These are phyloP conservation scores for Microctonus brassicae DNA, from an alignment of 2,888 invertebrate genomes.

Conservation along the genomic window DNA sequence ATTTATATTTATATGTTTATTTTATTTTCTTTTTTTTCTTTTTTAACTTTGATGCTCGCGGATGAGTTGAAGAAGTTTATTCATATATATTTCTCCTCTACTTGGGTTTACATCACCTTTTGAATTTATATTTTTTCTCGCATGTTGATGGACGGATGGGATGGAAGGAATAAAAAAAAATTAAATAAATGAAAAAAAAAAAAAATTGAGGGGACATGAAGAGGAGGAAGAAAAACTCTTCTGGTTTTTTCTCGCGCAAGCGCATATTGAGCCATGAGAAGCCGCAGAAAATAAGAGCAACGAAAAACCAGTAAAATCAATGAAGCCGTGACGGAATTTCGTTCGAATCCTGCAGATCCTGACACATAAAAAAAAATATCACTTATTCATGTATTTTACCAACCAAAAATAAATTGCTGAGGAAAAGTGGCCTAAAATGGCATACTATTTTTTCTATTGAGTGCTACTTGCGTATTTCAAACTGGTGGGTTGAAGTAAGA, in stretches of 20 bases:
- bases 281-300: constrained; percentile 44
- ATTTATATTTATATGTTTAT: constrained; percentile 33
- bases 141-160: not conserved
- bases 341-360: constrained; percentile 35
- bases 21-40: not conserved
- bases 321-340: constrained; percentile 43
- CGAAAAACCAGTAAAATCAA: constrained; percentile 43
- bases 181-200: constrained; percentile 15
- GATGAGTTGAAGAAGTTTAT: constrained; percentile 7
- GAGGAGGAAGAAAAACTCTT: not conserved
- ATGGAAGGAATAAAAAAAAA: not conserved
- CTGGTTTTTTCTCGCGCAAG: constrained; percentile 39
- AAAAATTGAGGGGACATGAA: not conserved
- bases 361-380: constrained; percentile 17
- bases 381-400: too few relatives aligned
- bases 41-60: not conserved
- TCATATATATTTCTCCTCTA: not conserved
- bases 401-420: too few relatives aligned
- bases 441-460: too few relatives aligned
- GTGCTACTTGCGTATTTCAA: too few relatives aligned
- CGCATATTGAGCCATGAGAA: constrained; percentile 44
- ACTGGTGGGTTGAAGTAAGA: too few relatives aligned
- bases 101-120: not conserved
- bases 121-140: not conserved
- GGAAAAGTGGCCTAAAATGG: too few relatives aligned